These are phyloP conservation scores for Orthosia cruda DNA, from an alignment of 2,888 invertebrate species.

Conservation along the genomic window DNA sequence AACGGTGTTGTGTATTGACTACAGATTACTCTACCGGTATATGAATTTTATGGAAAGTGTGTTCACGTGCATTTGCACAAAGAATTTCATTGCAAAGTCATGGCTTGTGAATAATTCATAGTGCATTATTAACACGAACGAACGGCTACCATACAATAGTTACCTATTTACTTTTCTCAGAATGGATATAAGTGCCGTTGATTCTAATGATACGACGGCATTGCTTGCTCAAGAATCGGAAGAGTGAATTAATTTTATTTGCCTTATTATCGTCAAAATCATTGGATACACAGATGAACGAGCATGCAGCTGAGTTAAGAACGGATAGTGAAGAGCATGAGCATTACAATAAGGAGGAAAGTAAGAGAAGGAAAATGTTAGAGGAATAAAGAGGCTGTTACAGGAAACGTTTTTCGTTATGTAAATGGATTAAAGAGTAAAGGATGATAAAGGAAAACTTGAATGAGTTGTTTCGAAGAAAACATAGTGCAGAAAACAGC, in stretches of 20 bases:
- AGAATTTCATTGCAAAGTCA: slow-evolving; percentile 78
- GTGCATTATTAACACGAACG: slow-evolving; percentile 78
- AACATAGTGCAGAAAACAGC: background rate
- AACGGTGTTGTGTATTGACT: slow-evolving; percentile 23
- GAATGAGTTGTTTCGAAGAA: background rate
- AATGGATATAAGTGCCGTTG: slow-evolving; percentile 70
- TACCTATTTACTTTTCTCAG: slow-evolving; percentile 84
- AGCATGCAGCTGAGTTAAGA: background rate
- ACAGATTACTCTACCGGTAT: slow-evolving; percentile 61
- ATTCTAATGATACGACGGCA: slow-evolving; percentile 58
- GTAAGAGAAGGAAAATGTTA: background rate
- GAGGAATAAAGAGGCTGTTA: background rate
- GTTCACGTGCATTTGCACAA: slow-evolving; percentile 72
- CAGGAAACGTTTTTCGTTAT: background rate
- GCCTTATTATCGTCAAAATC: background rate
- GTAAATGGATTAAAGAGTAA: background rate
- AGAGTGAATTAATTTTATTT: background rate
- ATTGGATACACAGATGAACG: background rate
- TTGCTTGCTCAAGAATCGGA: slow-evolving; percentile 21
- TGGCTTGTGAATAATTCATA: slow-evolving; percentile 86
- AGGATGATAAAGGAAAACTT: background rate
- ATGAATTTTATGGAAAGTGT: slow-evolving; percentile 79
- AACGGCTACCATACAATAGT: slow-evolving; percentile 70
- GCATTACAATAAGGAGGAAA: background rate
- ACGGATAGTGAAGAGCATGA: background rate